Conservation (phyloP, 2,797 vertebrate genomes). For the Gymnothorax reevesii region DNA sequence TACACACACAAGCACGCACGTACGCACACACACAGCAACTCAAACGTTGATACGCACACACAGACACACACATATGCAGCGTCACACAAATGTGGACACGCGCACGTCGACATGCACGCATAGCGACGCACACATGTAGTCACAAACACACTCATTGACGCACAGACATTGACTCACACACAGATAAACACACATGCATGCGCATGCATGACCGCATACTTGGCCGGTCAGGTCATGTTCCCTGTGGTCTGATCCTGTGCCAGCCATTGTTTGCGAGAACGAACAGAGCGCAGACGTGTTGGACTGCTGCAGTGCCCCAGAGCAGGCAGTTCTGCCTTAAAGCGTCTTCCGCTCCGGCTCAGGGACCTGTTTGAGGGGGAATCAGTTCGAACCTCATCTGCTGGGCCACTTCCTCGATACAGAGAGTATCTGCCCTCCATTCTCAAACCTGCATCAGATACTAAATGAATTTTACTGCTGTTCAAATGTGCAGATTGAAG, state of each 20-base stretch:
- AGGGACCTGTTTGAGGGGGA: background rate
- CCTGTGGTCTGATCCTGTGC: background rate
- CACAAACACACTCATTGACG: too few relatives aligned
- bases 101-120: too few relatives aligned
- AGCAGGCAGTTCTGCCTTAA: too few relatives aligned
- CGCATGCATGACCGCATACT: background rate
- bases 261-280: background rate
- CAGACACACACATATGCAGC: too few relatives aligned
- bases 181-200: background rate
- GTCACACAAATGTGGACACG: too few relatives aligned
- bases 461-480: background rate
- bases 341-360: too few relatives aligned
- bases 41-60: too few relatives aligned
- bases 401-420: too few relatives aligned
- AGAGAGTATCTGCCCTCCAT: background rate
- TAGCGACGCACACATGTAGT: too few relatives aligned
- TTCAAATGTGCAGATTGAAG: background rate
- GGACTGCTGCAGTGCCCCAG: background rate
- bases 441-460: background rate
- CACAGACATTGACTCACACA: too few relatives aligned
- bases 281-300: background rate
- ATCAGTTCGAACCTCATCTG: background rate
- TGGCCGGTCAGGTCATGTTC: background rate
- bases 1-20: too few relatives aligned
- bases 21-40: too few relatives aligned